A percentile compares a stretch with the other conserved stretches of the same genome.
phyloP scores from a whole-genome alignment of 2,113 vertebrate species.

The Madoqua kirkii region DNA sequence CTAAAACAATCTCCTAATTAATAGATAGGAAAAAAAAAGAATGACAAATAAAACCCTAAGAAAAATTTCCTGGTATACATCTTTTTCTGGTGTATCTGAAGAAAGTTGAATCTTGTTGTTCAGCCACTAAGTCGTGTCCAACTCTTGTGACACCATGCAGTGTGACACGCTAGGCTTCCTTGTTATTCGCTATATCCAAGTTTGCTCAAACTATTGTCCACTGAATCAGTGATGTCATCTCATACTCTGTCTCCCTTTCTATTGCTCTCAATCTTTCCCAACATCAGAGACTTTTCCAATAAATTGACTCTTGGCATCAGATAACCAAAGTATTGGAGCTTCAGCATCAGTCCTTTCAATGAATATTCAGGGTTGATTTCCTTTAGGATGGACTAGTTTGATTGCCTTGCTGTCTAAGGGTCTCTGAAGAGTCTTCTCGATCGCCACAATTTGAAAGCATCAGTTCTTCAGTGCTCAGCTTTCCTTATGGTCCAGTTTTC shows the following conservation, averaged over 20 bases:
- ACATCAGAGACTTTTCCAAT: background rate
- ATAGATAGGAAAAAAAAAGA: background rate
- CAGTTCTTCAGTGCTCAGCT: background rate
- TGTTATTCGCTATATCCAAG: background rate
- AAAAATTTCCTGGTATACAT: background rate
- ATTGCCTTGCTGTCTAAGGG: background rate
- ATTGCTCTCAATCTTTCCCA: background rate
- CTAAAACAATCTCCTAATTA: background rate
- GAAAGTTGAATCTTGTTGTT: conserved; percentile 9
- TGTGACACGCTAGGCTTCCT: rapidly evolving
- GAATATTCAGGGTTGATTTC: background rate
- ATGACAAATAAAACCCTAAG: background rate
- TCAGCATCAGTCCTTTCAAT: background rate
- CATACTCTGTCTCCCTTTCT: background rate
- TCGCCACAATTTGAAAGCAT: background rate
- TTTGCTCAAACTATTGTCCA: background rate
- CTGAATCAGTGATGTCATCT: background rate
- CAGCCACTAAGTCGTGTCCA: background rate
- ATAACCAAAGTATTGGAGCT: background rate
- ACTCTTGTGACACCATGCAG: background rate
- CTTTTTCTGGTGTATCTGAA: background rate
- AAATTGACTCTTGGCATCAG: background rate
- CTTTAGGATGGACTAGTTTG: background rate
- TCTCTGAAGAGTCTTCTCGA: background rate
- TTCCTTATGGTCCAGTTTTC: background rate